Conservation (phyloP, 1,140 invertebrate genomes). For the Trichoplusia ni region DNA sequence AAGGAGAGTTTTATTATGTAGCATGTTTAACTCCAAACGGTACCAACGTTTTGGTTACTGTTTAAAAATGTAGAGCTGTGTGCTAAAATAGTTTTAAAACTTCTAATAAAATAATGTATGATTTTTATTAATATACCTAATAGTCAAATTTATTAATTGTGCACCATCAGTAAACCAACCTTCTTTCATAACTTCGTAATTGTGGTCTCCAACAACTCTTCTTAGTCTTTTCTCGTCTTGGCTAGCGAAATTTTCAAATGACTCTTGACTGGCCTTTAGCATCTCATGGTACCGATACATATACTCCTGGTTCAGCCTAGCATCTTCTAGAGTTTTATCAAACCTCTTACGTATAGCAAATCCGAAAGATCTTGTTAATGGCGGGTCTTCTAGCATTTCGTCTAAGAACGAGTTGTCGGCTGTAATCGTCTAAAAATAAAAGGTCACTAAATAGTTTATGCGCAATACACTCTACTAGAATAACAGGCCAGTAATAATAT, state of each 20-base stretch:
- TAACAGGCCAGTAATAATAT: too few species aligned
- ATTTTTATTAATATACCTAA: too few species aligned
- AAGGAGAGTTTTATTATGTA: too few species aligned
- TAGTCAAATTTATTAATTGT: not conserved
- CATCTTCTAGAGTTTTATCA: constrained; percentile 43
- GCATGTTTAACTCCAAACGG: too few species aligned
- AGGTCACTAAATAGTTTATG: too few species aligned
- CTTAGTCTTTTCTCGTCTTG: constrained; percentile 26
- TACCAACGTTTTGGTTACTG: too few species aligned
- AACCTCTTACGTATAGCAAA: constrained; percentile 38
- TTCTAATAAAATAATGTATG: too few species aligned
- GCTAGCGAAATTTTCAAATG: constrained; percentile 31
- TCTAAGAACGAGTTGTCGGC: not conserved
- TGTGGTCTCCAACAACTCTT: constrained; percentile 27
- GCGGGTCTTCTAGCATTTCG: constrained; percentile 33
- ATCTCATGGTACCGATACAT: constrained; percentile 58
- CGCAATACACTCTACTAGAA: too few species aligned
- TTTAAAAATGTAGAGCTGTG: too few species aligned
- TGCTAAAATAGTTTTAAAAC: too few species aligned
- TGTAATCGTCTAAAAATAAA: not conserved
- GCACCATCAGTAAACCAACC: constrained; percentile 12
- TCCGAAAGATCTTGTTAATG: constrained; percentile 54
- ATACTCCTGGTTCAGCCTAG: constrained; percentile 40
- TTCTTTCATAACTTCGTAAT: constrained; percentile 27
- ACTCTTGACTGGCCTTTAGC: constrained; percentile 49